Base-by-base conservation (phyloP, 2,888 invertebrate genomes). In the Peribatodes rhomboidaria region DNA sequence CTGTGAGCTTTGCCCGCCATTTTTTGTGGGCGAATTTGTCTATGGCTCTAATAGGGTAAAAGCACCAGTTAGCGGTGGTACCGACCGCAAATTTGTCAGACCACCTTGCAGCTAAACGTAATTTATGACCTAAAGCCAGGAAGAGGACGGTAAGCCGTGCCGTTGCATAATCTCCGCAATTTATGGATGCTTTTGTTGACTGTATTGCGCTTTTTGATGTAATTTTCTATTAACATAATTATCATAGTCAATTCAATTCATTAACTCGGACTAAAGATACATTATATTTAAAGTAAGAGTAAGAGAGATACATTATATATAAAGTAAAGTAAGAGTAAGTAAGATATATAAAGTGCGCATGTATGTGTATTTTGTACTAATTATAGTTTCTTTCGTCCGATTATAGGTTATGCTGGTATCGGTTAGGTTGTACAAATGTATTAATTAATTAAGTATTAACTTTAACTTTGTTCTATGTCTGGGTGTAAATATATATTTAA, bases 21-120 rank as follows among this genome's bases (percentile, higher is more conserved):
- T 72, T 74, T 68, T 65, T 53, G 39, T 53, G 42, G 56, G 10
- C 49, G 52, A 67, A 74, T 73, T 79, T 78, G 72, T 78, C 76
- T 78, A 76, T 76, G 70, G 74, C 65, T 74, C 68, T 82, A 78
- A 80, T 81, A 83, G 83, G 82, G 80, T 83, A 81, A 76, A 77
- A 76, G 78, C 76, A 75, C 73, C 82, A 78, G 80, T 79, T 77
- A 79, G 83, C 80, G 80, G 84, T 76, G 75, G 82, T 71, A 72
- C 70, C 86, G 82, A 91, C 92, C 91, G 92, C 92, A 92, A 92
- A 92, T 92, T 92, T 92, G 92, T 90, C 90, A 89, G 92, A 91
- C 92, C 92, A 92, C 92, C 92, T 92, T 91, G 91, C 89, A 87
- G 88, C 84, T 83, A 85, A 87, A 89, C 87, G 83, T 89, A 89